Conservation (phyloP, 2,113 vertebrate species). For the Aspiorhynchus laticeps region DNA sequence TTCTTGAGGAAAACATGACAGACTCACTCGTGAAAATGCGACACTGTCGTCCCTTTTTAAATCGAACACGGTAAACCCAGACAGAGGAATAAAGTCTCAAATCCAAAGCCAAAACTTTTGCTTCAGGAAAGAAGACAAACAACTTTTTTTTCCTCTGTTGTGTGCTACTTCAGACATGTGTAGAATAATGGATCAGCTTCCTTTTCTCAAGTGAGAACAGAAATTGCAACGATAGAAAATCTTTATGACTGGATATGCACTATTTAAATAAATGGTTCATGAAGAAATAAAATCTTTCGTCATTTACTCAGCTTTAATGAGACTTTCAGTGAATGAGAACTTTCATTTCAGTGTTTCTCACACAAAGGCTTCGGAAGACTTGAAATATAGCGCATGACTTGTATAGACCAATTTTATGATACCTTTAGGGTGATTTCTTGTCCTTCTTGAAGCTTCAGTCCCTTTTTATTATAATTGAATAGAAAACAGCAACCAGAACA, state of each 20-base stretch:
- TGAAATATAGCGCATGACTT: neutral
- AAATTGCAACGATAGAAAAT: slow-evolving; percentile 40
- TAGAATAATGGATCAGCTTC: slow-evolving; percentile 54
- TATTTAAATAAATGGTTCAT: slow-evolving; percentile 58
- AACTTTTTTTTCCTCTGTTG: slow-evolving; percentile 45
- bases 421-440: neutral
- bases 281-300: neutral
- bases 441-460: neutral
- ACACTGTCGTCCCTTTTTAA: slow-evolving; percentile 46
- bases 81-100: slow-evolving; percentile 39
- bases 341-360: slow-evolving; percentile 43
- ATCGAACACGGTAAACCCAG: slow-evolving; percentile 51
- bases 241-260: slow-evolving; percentile 29
- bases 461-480: neutral
- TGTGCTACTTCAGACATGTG: slow-evolving; percentile 53
- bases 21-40: slow-evolving; percentile 53
- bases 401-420: neutral
- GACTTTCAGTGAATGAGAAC: neutral
- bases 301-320: neutral
- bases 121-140: slow-evolving; percentile 50
- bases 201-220: slow-evolving; percentile 46
- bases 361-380: neutral
- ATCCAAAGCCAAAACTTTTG: slow-evolving; percentile 48
- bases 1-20: slow-evolving; percentile 35
- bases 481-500: neutral